A percentile compares a stretch with the other conserved stretches of the same genome.
Conservation (phyloP, 92 coral and sea anemone species). For the Diadumene lineata region DNA sequence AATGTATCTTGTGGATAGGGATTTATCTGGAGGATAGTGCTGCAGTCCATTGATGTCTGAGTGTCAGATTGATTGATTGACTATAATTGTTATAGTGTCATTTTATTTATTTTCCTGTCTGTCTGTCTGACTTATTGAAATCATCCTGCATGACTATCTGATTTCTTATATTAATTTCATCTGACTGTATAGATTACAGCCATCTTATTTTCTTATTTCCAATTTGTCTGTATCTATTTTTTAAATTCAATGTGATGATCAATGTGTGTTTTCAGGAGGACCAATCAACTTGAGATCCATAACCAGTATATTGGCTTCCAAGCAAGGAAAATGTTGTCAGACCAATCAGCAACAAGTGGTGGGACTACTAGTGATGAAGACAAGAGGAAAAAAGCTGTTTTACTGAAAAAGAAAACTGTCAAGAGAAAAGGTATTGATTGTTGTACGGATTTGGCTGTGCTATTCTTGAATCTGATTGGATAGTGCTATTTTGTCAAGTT, state of each 20-base stretch:
- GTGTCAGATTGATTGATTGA: neutral
- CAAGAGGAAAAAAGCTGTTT: slow-evolving; percentile 57
- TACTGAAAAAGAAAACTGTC: slow-evolving; percentile 42
- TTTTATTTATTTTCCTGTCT: neutral
- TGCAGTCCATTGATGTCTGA: neutral
- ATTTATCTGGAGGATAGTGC: no score
- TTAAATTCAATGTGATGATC: no score
- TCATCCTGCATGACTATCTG: no score
- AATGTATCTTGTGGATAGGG: no score
- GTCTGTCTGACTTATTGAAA: neutral
- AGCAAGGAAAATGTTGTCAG: slow-evolving; percentile 30
- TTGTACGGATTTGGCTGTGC: no score
- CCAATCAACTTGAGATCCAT: slow-evolving; percentile 57
- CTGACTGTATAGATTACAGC: no score
- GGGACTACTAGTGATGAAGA: slow-evolving; percentile 78
- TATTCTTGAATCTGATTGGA: no score
- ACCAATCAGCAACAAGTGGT: slow-evolving; percentile 31
- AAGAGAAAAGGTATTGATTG: slow-evolving; percentile 59
- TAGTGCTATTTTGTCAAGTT: no score
- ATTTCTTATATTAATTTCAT: neutral
- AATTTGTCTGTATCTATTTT: no score
- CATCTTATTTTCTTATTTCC: no score
- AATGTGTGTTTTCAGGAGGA: slow-evolving; percentile 7
- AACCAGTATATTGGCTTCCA: slow-evolving; percentile 58
- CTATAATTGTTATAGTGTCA: neutral